Base-by-base conservation (phyloP, 2,888 invertebrate genomes). In the Exocentrus adspersus region DNA sequence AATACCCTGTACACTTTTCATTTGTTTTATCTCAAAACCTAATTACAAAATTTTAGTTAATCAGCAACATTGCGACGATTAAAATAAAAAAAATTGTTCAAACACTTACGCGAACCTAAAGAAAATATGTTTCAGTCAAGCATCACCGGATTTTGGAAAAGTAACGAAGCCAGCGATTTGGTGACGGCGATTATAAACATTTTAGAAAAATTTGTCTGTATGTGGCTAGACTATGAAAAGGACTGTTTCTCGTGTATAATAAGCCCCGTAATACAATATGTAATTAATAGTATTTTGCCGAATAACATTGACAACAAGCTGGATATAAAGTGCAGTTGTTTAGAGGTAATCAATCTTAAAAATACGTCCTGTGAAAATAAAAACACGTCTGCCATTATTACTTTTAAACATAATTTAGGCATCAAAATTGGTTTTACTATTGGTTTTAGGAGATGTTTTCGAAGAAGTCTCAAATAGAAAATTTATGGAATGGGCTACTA, bases 101-200 rank as follows among this genome's bases (percentile, higher is more conserved):
- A n/a, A n/a, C n/a, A 41, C n/a, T 41, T 41, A 28, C 28, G 4
- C 7, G 7, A 6, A 28, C 28, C 28, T n/a, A 30, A n/a, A 30
- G n/a, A 30, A 4, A 7, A 37, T 21, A 16, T 63, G 24, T 65
- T 69, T 60, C 20, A 66, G 57, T 20, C 63, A 2, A 45, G 37
- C 16, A 66, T 66, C 43, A 64, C 58, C 7, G 42, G 60, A 10
- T 70, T 70, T 50, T 68, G 66, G 66, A 67, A 62, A 12, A 66
- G 64, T 37, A 28, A 46, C 1, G 54, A 60, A 52, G 14, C 65
- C 4, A 67, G 63, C 21, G 32, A 42, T 12, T 7, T 64, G 3
- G 16, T 68, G 14, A 46, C 63, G 7, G 16, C 24, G 21, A 12
- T 58, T 30, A 17, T 53, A 9, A 42, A 24, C n/a, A 12, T 48